Conservation (phyloP, 2,888 invertebrate genomes). For the Rapana venosa region DNA sequence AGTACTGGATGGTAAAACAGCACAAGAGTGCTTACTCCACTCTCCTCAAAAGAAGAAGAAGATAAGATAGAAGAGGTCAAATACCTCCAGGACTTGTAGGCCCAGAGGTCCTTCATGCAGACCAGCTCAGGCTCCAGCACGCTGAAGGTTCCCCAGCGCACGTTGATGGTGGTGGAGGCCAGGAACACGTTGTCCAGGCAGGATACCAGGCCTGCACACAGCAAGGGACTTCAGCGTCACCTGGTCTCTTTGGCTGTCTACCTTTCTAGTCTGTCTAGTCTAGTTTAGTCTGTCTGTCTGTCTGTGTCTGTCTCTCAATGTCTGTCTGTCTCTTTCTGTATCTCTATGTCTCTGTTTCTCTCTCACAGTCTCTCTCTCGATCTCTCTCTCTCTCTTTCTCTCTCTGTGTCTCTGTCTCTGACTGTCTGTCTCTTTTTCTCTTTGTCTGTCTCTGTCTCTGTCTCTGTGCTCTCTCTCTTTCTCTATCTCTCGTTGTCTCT, state of each 20-base stretch:
- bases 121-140: conserved; percentile 69
- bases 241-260: too few relatives aligned
- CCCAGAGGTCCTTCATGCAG: conserved; percentile 71
- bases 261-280: too few relatives aligned
- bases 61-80: too few relatives aligned
- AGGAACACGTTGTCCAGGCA: conserved; percentile 73
- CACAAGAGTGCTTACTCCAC: too few relatives aligned
- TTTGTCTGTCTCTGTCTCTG: background rate
- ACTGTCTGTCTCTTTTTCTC: background rate
- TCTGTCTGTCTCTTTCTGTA: too few relatives aligned
- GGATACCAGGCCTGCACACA: conserved; percentile 48
- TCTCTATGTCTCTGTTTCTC: too few relatives aligned
- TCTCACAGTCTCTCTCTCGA: background rate
- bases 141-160: conserved; percentile 66
- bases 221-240: too few relatives aligned
- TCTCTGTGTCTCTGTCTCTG: background rate
- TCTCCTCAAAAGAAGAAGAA: too few relatives aligned
- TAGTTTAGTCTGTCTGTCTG: too few relatives aligned
- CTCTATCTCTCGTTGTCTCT: background rate
- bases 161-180: conserved; percentile 54
- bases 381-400: background rate
- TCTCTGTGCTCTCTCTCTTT: background rate
- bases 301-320: too few relatives aligned
- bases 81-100: conserved; percentile 67
- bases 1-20: too few relatives aligned